Base-by-base conservation (phyloP, 37 sponge, comb jelly and placozoan species). In the Mnemiopsis leidyi region DNA sequence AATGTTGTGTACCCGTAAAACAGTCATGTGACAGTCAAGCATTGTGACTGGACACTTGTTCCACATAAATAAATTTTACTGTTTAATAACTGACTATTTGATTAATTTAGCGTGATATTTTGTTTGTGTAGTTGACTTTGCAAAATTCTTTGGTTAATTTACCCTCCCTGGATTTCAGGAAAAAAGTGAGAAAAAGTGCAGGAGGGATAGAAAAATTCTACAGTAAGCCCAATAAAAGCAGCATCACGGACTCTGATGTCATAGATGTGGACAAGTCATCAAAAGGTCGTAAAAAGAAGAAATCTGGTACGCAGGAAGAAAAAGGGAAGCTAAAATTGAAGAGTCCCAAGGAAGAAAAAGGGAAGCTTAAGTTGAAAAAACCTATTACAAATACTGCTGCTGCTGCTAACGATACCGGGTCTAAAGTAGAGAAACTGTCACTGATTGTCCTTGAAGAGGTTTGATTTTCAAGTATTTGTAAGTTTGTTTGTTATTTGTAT, bases 391-490 rank as follows among this genome's bases (percentile, higher is more conserved):
- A n/a, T 29, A 38, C 28, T 2, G 30, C 23, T 1, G 90, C 90
- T 39, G 29, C 90, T 40, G 24, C 5, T 3, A 13, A 38, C 0
- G 90, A 18, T 16, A 5, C 90, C 9, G 24, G 35, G 16, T 77
- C 79, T 85, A 85, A 85, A 85, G 90, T 85, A 2, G 48, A 85
- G 16, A 85, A 85, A 23, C 5, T 85, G 90, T 40, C 90, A 23
- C 48, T 85, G 38, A 85, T 85, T 26, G 90, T 39, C 2, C 24
- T 85, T 0, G 90, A 85, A 85, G 90, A 85, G 90, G 90, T 85
- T 28, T 23, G 90, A 7, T 71, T 71, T 69, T 69, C n/a, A 69
- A 69, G 24, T 69, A n/a, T 69, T 69, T 25, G 28, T 25, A 61
- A 61, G 68, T 61, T 61, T 21, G 18, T 61, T 18, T 61, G 68